Evolutionary conservation across 2,888 invertebrate species (phyloP).

Genomic region (Drosophila putrida): DNA sequence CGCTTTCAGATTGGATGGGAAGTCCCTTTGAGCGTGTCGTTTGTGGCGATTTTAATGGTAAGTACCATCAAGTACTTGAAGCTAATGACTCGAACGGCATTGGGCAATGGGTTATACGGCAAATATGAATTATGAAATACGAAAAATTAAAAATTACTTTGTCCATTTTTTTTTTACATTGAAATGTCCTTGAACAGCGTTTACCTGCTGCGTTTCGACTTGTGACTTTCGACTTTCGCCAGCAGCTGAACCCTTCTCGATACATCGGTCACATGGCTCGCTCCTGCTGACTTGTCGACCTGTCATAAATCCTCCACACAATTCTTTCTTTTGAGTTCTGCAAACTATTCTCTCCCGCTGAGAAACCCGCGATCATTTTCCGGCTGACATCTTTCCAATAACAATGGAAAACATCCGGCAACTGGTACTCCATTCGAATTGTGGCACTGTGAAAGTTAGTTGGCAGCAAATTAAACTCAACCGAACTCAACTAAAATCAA

Average conservation of each 20-base stretch:
- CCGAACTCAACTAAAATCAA: background rate
- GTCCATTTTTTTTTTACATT: constrained; percentile 50
- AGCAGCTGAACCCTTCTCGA: constrained; percentile 63
- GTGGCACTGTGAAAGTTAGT: constrained; percentile 58
- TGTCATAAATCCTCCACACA: constrained; percentile 63
- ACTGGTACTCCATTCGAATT: constrained; percentile 19
- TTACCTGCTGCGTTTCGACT: constrained; percentile 58
- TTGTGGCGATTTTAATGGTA: constrained; percentile 96
- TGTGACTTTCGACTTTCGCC: constrained; percentile 19
- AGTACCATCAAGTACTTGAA: constrained; percentile 84
- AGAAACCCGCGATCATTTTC: constrained; percentile 40
- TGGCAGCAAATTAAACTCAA: constrained; percentile 33
- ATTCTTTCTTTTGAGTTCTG: constrained; percentile 9
- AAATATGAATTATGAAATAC: constrained; percentile 62
- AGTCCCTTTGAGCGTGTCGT: constrained; percentile 97
- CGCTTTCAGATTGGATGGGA: constrained; percentile 94
- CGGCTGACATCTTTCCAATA: constrained; percentile 29
- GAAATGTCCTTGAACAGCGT: constrained; percentile 58
- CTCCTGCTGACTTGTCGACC: constrained; percentile 60
- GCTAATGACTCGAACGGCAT: constrained; percentile 61
- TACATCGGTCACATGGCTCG: constrained; percentile 57
- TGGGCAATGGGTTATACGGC: constrained; percentile 70
- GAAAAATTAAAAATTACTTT: constrained; percentile 15
- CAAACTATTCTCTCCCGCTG: constrained; percentile 13
- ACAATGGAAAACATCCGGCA: constrained; percentile 47